These are phyloP conservation scores for Pseudobourletiella spinata DNA, from an alignment of 1,140 invertebrate species.

Conservation along the genomic window DNA sequence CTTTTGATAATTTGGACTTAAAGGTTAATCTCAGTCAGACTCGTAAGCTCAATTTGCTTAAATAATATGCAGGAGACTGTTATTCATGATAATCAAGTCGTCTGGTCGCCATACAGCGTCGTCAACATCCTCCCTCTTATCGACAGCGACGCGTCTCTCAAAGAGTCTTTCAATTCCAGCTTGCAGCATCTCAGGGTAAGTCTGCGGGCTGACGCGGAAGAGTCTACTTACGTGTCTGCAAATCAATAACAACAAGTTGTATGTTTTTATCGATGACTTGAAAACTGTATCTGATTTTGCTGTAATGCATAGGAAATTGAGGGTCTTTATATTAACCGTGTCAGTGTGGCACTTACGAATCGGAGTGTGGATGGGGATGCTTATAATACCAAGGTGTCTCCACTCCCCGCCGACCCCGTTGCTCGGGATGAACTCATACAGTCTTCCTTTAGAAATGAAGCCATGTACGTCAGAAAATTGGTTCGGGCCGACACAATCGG, in stretches of 20 bases:
- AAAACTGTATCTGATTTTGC: no score
- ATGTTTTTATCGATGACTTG: no score
- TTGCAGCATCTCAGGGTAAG: slow-evolving; percentile 9
- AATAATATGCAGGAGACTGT: slow-evolving; percentile 14
- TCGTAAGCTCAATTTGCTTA: no score
- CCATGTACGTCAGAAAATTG: neutral
- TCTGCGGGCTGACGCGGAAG: no score
- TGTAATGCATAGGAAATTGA: slow-evolving; percentile 14
- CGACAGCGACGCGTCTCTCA: slow-evolving; percentile 9
- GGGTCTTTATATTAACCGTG: slow-evolving; percentile 4
- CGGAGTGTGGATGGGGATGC: neutral
- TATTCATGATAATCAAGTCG: slow-evolving; percentile 24
- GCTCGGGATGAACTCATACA: neutral
- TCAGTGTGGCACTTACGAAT: slow-evolving; percentile 14
- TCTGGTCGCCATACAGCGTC: slow-evolving; percentile 33
- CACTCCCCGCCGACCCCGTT: neutral
- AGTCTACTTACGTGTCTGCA: neutral
- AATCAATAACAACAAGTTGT: neutral
- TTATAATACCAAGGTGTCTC: slow-evolving; percentile 7
- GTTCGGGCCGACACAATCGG: no score
- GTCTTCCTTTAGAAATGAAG: neutral
- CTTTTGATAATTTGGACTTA: neutral
- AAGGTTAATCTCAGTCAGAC: no score
- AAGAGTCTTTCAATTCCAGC: slow-evolving; percentile 5
- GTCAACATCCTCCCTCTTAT: slow-evolving; percentile 30